Base-by-base conservation (phyloP, 2,797 vertebrate genomes). In the Dermochelys coriacea region DNA sequence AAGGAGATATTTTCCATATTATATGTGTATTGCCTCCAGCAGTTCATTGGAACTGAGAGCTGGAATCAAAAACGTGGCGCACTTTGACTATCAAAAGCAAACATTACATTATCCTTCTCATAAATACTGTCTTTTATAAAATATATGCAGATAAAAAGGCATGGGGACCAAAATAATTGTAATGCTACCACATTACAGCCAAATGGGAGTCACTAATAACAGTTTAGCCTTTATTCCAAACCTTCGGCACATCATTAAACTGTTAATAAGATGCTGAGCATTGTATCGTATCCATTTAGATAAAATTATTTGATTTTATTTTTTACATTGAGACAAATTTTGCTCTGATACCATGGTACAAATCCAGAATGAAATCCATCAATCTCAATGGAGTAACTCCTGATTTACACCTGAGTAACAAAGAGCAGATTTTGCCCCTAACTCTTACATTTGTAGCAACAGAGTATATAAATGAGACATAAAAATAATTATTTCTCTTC, bases 61-160 rank as follows among this genome's bases (percentile, higher is more conserved):
- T 84, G 84, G 92, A 97, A 98, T 50, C 25, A 82, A 97, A 98
- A 93, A 37, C 86, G 93, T 87, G 91, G 84, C 51, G 91, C 87
- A 89, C 37, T 96, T 83, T 45, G 81, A 64, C 52, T 94, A 68
- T 93, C 79, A 93, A 92, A 97, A 96, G 52, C 81, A 94, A 94
- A 93, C 27, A 55, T 50, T 95, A 41, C 50, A 87, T 78, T 80
- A 88, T 77, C 54, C 49, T 93, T 23, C 37, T 19, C 14, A 88
- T 5, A 85, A 94, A 45, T 50, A 23, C 34, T 77, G 83, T 49
- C 15, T 81, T 82, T 91, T 89, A 34, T 87, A 88, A 96, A 90
- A 18, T 41, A 55, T 19, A 82, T 52, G n/a, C 3, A 86, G 31
- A 80, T 25, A 52, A 80, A 97, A 92, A 84, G 1, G 47, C 9